Percentiles rank a stretch among this genome's conserved stretches.
phyloP scores from a whole-genome alignment of 2,113 vertebrate species.

The Chauna torquata region DNA sequence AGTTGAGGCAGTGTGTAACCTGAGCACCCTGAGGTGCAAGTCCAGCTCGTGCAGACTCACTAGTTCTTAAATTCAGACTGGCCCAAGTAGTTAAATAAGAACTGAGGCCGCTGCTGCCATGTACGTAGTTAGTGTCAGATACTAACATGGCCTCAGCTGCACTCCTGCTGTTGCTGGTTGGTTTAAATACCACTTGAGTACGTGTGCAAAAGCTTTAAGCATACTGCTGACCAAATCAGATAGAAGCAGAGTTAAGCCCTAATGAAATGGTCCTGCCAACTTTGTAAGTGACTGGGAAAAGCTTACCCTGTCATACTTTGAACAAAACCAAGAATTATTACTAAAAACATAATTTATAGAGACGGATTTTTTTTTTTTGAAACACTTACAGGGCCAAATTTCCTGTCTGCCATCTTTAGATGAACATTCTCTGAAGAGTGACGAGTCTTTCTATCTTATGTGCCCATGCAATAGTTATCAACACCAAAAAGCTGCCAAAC shows the following conservation, averaged over 20 bases:
- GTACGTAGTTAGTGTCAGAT: neutral
- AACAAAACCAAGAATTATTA: neutral
- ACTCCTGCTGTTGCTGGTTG: neutral
- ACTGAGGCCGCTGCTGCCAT: neutral
- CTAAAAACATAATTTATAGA: neutral
- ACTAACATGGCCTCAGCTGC: neutral
- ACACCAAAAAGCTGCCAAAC: neutral
- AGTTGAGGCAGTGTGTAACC: neutral
- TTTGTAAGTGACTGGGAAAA: neutral
- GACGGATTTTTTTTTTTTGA: neutral
- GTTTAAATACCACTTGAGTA: neutral
- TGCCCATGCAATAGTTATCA: neutral
- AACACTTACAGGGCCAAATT: neutral
- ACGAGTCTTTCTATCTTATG: neutral
- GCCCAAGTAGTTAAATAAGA: neutral
- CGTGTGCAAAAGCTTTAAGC: neutral
- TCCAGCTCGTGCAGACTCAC: neutral
- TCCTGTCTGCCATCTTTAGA: neutral
- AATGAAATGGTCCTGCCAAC: neutral
- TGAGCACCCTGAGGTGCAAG: neutral
- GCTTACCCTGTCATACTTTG: neutral
- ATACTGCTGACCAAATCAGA: neutral
- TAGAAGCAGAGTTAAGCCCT: neutral
- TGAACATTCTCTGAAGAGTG: neutral
- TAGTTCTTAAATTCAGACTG: neutral